Conservation (phyloP, 2,797 vertebrate species). For the Platalea minor region DNA sequence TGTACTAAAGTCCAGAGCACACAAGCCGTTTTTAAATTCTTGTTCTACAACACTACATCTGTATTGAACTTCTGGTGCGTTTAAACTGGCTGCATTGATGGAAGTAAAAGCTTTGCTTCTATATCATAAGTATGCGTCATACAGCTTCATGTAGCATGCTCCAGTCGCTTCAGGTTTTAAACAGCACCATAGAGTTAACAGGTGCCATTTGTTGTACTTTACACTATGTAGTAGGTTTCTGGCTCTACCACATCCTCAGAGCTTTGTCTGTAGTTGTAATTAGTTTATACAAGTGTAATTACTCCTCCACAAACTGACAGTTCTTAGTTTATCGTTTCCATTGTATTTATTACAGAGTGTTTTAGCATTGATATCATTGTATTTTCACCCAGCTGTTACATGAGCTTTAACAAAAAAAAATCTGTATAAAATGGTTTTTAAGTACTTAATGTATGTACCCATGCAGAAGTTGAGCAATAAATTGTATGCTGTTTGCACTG, state of each 20-base stretch:
- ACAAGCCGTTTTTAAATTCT: conserved; percentile 68
- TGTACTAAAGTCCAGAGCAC: conserved; percentile 83
- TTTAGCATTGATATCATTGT: conserved; percentile 84
- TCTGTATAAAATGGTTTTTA: conserved; percentile 83
- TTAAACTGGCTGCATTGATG: conserved; percentile 60
- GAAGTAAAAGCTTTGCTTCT: conserved; percentile 63
- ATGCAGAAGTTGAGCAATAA: conserved; percentile 93
- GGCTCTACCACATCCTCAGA: conserved; percentile 77
- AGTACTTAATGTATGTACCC: conserved; percentile 84
- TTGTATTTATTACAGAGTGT: conserved; percentile 90
- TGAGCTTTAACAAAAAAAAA: conserved; percentile 87
- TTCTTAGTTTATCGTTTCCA: conserved; percentile 79
- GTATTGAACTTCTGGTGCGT: conserved; percentile 66
- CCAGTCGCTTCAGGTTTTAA: conserved; percentile 71
- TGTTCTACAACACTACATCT: conserved; percentile 73
- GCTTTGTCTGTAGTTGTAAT: conserved; percentile 88
- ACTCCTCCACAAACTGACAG: conserved; percentile 78
- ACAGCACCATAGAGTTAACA: conserved; percentile 80
- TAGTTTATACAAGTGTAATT: conserved; percentile 89
- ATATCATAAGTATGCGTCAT: conserved; percentile 32
- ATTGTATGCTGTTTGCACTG: conserved; percentile 90
- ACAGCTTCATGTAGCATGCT: conserved; percentile 76
- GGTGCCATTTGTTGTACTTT: conserved; percentile 86
- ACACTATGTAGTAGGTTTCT: conserved; percentile 82
- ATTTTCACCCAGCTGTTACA: conserved; percentile 84